Evolutionary conservation across 2,113 vertebrate genomes (phyloP).

Genomic region (Dissostichus mawsoni): DNA sequence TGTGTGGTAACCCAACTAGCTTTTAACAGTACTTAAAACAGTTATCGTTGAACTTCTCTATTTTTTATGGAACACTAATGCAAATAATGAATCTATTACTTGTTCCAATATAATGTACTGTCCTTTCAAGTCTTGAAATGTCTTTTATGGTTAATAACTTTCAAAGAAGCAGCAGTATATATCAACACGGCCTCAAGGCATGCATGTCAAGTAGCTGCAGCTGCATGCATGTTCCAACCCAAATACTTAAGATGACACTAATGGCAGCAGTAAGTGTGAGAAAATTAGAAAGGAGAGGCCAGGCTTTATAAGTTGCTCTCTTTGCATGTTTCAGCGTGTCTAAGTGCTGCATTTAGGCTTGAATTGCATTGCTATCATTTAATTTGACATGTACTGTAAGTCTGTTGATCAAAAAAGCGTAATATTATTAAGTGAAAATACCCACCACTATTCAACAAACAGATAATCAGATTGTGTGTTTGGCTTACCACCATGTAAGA

Average conservation of each 20-base stretch:
- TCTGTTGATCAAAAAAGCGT: background rate
- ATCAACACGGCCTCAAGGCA: background rate
- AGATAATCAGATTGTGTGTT: background rate
- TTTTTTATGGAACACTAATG: background rate
- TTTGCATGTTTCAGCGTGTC: background rate
- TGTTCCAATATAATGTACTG: background rate
- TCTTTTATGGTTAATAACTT: background rate
- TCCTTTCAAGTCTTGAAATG: too few species aligned
- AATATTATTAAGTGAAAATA: background rate
- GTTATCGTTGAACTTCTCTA: too few species aligned
- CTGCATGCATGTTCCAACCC: conserved; percentile 22
- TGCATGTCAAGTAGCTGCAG: conserved; percentile 13
- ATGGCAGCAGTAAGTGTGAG: conserved; percentile 11
- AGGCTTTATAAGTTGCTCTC: background rate
- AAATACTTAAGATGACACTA: conserved; percentile 13
- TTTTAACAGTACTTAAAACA: too few species aligned
- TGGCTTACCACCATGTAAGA: background rate
- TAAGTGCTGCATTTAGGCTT: background rate
- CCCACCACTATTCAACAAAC: background rate
- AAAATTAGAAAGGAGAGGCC: background rate
- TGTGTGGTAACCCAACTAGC: background rate
- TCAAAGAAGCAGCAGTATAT: background rate
- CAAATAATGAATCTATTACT: background rate
- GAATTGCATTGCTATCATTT: background rate
- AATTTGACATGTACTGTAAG: background rate